A percentile compares a stretch with the other conserved stretches of the same genome.
Conservation (phyloP, 2,888 invertebrate species). For the Spodoptera littoralis region DNA sequence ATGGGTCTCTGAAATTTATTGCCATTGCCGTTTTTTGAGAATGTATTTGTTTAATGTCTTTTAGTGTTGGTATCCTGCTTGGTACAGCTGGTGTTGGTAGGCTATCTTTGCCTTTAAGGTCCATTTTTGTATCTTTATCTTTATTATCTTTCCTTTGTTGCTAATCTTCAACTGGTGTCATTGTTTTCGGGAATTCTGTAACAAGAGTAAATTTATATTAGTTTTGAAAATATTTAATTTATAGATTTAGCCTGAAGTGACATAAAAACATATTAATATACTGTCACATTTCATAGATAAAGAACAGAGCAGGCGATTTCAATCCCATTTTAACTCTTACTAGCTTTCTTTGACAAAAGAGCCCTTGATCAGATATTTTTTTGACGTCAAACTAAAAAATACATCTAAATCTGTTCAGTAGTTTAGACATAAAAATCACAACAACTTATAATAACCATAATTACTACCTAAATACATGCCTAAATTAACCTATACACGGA, state of each 20-base stretch:
- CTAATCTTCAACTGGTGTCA: constrained; percentile 49
- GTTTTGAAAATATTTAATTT: no score
- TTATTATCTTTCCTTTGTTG: constrained; percentile 4
- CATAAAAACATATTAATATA: no score
- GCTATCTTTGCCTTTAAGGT: constrained; percentile 42
- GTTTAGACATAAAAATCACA: no score
- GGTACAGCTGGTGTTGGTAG: constrained; percentile 44
- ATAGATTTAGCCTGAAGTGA: no score
- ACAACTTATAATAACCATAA: no score
- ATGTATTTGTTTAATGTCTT: constrained; percentile 61
- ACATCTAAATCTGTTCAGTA: neutral
- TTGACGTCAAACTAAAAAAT: no score
- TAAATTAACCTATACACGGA: neutral
- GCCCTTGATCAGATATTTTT: no score
- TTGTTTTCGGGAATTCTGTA: constrained; percentile 56
- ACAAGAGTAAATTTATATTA: constrained; percentile 47
- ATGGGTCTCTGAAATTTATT: constrained; percentile 66
- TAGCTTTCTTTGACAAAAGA: no score
- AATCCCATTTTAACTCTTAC: no score
- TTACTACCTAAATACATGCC: no score
- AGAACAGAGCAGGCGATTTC: no score
- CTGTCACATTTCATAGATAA: no score
- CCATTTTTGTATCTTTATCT: constrained; percentile 54
- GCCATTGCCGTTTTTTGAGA: constrained; percentile 51
- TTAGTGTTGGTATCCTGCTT: constrained; percentile 72